phyloP scores from a whole-genome alignment of 2,113 vertebrate genomes.

The Chaetodon auriga region DNA sequence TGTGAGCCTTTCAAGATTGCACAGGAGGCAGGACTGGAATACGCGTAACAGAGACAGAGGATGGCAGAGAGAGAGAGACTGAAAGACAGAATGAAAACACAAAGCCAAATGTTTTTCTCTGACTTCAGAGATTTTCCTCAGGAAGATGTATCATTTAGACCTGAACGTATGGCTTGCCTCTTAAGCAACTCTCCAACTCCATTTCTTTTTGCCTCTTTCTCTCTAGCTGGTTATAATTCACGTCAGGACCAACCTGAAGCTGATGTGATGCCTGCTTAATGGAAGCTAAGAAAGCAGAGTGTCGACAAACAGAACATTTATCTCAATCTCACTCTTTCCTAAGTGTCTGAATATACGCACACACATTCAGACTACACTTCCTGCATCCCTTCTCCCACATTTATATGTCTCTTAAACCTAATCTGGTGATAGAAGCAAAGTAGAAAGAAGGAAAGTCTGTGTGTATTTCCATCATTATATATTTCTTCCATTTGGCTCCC shows the following conservation, averaged over 20 bases:
- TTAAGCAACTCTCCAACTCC: neutral
- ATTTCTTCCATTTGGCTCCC: neutral
- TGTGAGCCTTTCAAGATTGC: constrained; percentile 22
- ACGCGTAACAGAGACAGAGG: neutral
- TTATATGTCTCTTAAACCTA: too few relatives aligned
- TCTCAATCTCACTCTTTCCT: neutral
- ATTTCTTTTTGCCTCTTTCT: neutral
- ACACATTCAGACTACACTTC: neutral
- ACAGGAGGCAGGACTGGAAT: neutral
- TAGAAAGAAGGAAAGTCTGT: too few relatives aligned
- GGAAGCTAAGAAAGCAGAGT: neutral
- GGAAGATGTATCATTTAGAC: constrained; percentile 12
- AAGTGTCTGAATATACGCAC: neutral
- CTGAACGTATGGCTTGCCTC: neutral
- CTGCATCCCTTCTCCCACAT: neutral
- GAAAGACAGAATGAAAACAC: constrained; percentile 1
- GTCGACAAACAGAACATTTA: neutral
- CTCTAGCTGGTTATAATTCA: constrained; percentile 1
- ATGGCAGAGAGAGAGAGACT: neutral
- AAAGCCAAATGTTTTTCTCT: constrained; percentile 4
- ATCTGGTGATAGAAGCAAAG: neutral
- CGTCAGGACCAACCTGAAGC: neutral
- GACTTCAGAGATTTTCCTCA: neutral
- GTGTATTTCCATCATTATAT: neutral
- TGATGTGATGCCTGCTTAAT: constrained; percentile 5